phyloP scores from a whole-genome alignment of 2,797 vertebrate species.

The Gastrophryne carolinensis region DNA sequence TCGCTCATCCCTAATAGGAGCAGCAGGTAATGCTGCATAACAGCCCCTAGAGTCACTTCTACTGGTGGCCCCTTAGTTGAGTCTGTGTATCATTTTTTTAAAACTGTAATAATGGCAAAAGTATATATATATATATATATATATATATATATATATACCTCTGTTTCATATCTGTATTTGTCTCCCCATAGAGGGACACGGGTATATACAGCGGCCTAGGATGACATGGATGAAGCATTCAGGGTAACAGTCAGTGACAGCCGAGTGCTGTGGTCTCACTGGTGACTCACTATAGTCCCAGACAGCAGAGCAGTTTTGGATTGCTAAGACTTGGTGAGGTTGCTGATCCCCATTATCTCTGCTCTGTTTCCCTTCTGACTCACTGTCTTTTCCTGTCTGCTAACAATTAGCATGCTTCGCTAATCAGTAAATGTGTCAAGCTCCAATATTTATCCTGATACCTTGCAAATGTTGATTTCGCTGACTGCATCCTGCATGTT shows the following conservation, averaged over 20 bases:
- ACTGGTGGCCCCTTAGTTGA: too few relatives aligned
- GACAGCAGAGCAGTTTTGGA: background rate
- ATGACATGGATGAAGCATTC: background rate
- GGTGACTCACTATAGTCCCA: slow-evolving; percentile 5
- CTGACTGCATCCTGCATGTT: background rate
- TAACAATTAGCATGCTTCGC: slow-evolving; percentile 4
- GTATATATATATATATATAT: too few relatives aligned
- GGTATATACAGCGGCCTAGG: background rate
- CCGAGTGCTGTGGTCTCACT: background rate
- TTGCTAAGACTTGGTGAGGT: slow-evolving; percentile 1
- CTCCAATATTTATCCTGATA: background rate
- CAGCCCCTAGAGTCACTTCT: too few relatives aligned
- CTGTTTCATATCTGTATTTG: too few relatives aligned
- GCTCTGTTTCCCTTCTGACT: slow-evolving; percentile 29
- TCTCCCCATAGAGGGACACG: too few relatives aligned
- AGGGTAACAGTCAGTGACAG: background rate
- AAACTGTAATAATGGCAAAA: too few relatives aligned
- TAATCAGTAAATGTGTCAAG: slow-evolving; percentile 11
- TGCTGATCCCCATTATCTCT: slow-evolving; percentile 15
- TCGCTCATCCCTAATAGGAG: too few relatives aligned
- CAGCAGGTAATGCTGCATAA: too few relatives aligned
- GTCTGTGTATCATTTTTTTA: too few relatives aligned
- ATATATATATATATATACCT: too few relatives aligned
- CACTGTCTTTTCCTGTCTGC: slow-evolving; percentile 15
- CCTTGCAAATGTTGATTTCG: background rate